Percentiles rank a stretch among this genome's conserved stretches.
These are phyloP conservation scores for Eumacrocentrus americanus DNA, from an alignment of 2,888 invertebrate species.

Conservation along the genomic window DNA sequence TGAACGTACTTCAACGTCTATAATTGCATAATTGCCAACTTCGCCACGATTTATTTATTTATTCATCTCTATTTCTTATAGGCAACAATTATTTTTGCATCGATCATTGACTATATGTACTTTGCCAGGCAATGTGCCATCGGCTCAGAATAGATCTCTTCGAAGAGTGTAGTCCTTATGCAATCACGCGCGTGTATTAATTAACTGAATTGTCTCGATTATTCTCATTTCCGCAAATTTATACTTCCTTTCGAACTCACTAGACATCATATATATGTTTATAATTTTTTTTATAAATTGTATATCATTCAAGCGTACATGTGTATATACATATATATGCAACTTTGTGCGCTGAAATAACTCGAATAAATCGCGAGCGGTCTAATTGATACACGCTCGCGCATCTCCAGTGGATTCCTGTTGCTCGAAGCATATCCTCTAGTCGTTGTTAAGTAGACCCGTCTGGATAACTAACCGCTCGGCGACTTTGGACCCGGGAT, in stretches of 20 bases:
- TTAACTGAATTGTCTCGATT: slow-evolving; percentile 16
- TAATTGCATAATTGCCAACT: not conserved
- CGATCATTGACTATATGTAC: not conserved
- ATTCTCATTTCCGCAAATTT: slow-evolving; percentile 18
- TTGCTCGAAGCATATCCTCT: slow-evolving; percentile 14
- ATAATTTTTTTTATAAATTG: not conserved
- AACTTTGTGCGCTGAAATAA: slow-evolving; percentile 46
- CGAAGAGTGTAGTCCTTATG: no score
- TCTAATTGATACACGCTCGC: slow-evolving; percentile 45
- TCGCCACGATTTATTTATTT: not conserved
- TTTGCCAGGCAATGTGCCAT: no score
- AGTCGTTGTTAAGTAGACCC: slow-evolving; percentile 37
- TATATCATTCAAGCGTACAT: not conserved
- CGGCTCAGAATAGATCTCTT: no score
- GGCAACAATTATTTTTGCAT: not conserved
- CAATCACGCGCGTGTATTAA: slow-evolving; percentile 16
- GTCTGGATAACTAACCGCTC: slow-evolving; percentile 37
- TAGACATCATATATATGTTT: no score
- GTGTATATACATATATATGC: slow-evolving; percentile 26
- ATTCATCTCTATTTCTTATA: not conserved
- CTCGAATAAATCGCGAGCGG: slow-evolving; percentile 50
- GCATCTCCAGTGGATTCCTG: slow-evolving; percentile 27
- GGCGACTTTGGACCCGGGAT: slow-evolving; percentile 26
- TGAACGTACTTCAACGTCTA: not conserved
- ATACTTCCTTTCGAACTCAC: not conserved